phyloP scores from a whole-genome alignment of 1,140 invertebrate genomes.

The Gonatopus flavifemur region DNA sequence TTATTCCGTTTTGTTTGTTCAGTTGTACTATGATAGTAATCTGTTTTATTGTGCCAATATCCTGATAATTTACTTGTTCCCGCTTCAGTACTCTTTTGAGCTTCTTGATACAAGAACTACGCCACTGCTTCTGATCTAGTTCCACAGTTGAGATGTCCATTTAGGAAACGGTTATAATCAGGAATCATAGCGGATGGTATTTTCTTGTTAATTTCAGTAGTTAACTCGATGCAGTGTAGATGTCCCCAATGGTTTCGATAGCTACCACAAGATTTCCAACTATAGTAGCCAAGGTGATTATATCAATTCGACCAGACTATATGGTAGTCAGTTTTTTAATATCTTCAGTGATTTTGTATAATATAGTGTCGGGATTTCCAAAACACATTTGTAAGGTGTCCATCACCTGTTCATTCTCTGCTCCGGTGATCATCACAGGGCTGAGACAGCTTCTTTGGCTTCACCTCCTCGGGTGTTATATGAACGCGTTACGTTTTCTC shows the following conservation, averaged over 20 bases:
- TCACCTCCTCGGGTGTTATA: not conserved
- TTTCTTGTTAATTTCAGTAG: not conserved
- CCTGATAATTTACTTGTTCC: not conserved
- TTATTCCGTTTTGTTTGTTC: too few relatives aligned
- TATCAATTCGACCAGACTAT: not conserved
- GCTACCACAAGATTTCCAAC: not conserved
- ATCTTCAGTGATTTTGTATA: not conserved
- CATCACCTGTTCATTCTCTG: not conserved
- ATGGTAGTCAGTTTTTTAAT: conserved; percentile 3
- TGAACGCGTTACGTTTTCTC: not conserved
- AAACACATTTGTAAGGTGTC: conserved; percentile 3
- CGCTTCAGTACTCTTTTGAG: not conserved
- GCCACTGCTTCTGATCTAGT: not conserved
- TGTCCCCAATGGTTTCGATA: not conserved
- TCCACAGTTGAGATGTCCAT: not conserved
- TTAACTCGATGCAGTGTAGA: not conserved
- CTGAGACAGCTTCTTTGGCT: not conserved
- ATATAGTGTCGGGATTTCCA: not conserved
- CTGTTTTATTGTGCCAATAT: not conserved
- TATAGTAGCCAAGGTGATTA: not conserved
- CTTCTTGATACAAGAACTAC: not conserved
- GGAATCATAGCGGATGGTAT: not conserved
- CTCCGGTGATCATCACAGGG: not conserved
- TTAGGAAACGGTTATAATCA: not conserved
- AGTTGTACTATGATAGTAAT: too few relatives aligned